Base-by-base conservation (phyloP, 2,888 invertebrate genomes). In the Drosophila borborema region DNA sequence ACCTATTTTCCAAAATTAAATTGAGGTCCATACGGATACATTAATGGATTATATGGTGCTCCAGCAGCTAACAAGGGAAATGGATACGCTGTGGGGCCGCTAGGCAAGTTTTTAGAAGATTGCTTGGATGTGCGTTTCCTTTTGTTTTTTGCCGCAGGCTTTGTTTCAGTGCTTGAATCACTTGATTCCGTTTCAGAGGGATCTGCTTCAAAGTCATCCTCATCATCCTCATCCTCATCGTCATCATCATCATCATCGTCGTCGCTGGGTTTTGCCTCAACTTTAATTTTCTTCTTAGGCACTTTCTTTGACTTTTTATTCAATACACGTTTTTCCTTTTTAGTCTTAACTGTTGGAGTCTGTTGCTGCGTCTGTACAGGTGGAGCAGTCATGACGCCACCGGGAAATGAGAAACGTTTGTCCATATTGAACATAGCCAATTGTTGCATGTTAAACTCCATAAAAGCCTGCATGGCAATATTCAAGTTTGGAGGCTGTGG, bases 391-490 rank as follows among this genome's bases (percentile, higher is more conserved):
- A 62, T 28, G 3, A 54, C 10, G 12, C 65, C 74, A 7, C 54
- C 67, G 1, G 80, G 78, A 66, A 82, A 71, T 10, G 51, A 2
- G 58, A 82, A 86, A 4, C 74, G 74, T 36, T 80, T 80, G 0
- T 87, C 86, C n/a, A 77, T 72, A 67, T 82, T 80, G 43, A 82
- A 92, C 2, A 66, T 56, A 12, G 77, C 64, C 54, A 92, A 71
- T 64, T 93, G 92, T 28, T 86, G 84, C 89, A 92, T 89, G 41
- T 86, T 91, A 70, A 92, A 93, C 71, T 93, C 92, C 87, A 93
- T 90, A 45, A 91, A 92, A 4, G 86, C 70, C 72, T 92, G 92
- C 59, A 93, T 69, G 61, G 92, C 89, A 18, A 88, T 76, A 40
- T 87, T 90, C 2, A 92, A 64, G 69, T 93, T 92, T 0, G 90